Evolutionary conservation across 1,140 invertebrate genomes (phyloP).

Genomic region (Mizuhopecten yessoensis): DNA sequence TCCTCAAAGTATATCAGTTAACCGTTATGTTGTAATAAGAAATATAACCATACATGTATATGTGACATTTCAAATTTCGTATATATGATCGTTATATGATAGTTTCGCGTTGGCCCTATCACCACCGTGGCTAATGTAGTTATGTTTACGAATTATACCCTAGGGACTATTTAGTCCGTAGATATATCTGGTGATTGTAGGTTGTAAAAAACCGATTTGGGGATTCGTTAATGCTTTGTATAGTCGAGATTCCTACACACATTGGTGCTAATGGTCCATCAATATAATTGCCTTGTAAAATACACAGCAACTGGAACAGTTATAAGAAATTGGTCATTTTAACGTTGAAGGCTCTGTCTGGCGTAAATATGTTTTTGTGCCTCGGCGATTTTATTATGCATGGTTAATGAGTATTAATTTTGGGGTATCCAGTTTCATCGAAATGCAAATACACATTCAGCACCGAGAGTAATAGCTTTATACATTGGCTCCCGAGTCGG

Average conservation of each 20-base stretch:
- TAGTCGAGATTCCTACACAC: neutral
- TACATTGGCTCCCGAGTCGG: neutral
- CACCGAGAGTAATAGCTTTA: neutral
- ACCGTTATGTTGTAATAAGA: too few relatives aligned
- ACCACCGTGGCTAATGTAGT: neutral
- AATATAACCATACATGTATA: neutral
- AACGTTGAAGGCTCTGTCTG: neutral
- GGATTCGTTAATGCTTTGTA: neutral
- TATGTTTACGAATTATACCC: neutral
- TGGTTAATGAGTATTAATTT: constrained; percentile 4
- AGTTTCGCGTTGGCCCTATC: neutral
- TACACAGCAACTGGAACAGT: neutral
- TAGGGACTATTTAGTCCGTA: neutral
- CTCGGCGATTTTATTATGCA: neutral
- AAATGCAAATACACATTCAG: neutral
- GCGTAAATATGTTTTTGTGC: neutral
- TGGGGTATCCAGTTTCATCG: neutral
- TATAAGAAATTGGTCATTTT: constrained; percentile 8
- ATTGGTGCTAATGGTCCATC: neutral
- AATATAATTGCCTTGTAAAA: constrained; percentile 29
- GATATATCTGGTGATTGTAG: neutral
- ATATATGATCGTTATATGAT: neutral
- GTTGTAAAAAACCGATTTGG: constrained; percentile 1
- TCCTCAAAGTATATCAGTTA: too few relatives aligned
- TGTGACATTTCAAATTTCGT: neutral